These are phyloP conservation scores for Drosophila funebris DNA, from an alignment of 1,140 invertebrate species.

Conservation along the genomic window DNA sequence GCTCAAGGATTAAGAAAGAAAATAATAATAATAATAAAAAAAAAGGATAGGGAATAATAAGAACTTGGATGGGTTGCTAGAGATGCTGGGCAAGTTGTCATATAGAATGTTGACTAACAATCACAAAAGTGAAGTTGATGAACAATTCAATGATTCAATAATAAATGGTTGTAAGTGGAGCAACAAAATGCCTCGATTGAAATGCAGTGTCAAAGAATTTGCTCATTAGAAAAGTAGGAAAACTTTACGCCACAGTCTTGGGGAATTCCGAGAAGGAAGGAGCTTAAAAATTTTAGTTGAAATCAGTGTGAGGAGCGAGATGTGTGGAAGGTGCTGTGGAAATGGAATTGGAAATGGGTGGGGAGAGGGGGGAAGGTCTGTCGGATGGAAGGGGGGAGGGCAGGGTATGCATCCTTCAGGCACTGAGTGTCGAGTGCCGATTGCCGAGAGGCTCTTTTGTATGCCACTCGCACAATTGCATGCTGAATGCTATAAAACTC, in stretches of 20 bases:
- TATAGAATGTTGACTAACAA: neutral
- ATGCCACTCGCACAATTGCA: slow-evolving; percentile 70
- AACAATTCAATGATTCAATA: neutral
- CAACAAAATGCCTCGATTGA: neutral
- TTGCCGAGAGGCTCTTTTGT: slow-evolving; percentile 35
- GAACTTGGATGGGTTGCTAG: neutral
- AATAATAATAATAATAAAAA: neutral
- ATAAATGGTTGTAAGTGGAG: neutral
- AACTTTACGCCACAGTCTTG: slow-evolving; percentile 32
- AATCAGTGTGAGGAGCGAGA: slow-evolving; percentile 12
- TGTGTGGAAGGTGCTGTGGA: too few species aligned
- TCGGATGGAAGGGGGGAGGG: neutral
- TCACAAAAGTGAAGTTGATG: neutral
- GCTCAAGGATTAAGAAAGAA: neutral
- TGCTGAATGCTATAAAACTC: slow-evolving; percentile 71
- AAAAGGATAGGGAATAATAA: neutral
- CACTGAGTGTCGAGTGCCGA: neutral
- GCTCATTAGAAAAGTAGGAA: slow-evolving; percentile 34
- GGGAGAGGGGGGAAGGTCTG: neutral
- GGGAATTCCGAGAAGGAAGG: slow-evolving; percentile 3
- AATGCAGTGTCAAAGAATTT: slow-evolving; percentile 9
- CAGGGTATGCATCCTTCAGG: neutral
- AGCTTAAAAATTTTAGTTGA: slow-evolving; percentile 28
- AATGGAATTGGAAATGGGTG: too few species aligned
- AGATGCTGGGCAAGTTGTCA: neutral